A percentile compares a stretch with the other conserved stretches of the same genome.
phyloP scores from a whole-genome alignment of 2,888 invertebrate genomes.

The Pegoplata infirma region DNA sequence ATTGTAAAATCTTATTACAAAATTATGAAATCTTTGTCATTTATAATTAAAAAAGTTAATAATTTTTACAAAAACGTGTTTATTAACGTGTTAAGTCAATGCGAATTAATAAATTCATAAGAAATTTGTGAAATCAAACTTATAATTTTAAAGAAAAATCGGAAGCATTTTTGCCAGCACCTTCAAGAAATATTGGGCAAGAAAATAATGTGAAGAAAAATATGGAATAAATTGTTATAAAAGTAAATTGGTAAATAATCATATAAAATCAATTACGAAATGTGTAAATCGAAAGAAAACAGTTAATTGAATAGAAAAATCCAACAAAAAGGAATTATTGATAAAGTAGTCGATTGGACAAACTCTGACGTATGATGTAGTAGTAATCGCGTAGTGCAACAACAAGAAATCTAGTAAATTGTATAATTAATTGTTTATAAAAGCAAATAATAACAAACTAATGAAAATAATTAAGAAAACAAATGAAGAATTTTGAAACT shows the following conservation, averaged over 20 bases:
- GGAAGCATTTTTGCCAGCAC: neutral
- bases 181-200: neutral
- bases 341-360: too few species aligned
- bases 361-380: too few species aligned
- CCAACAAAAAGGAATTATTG: neutral
- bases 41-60: conserved; percentile 5
- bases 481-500: neutral
- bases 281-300: neutral
- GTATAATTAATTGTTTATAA: neutral
- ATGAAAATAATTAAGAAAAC: neutral
- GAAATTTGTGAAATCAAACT: neutral
- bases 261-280: neutral
- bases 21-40: conserved; percentile 22
- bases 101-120: neutral
- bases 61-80: conserved; percentile 1
- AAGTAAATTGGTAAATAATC: neutral
- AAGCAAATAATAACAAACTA: neutral
- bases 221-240: neutral
- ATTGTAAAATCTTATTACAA: conserved; percentile 3
- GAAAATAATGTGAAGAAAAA: neutral
- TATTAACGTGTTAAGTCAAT: neutral
- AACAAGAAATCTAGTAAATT: neutral
- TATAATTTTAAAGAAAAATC: neutral
- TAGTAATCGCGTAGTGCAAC: neutral
- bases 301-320: neutral